A percentile compares a stretch with the other conserved stretches of the same genome.
Conservation (phyloP, 92 coral and sea anemone genomes). For the Porites divaricata region DNA sequence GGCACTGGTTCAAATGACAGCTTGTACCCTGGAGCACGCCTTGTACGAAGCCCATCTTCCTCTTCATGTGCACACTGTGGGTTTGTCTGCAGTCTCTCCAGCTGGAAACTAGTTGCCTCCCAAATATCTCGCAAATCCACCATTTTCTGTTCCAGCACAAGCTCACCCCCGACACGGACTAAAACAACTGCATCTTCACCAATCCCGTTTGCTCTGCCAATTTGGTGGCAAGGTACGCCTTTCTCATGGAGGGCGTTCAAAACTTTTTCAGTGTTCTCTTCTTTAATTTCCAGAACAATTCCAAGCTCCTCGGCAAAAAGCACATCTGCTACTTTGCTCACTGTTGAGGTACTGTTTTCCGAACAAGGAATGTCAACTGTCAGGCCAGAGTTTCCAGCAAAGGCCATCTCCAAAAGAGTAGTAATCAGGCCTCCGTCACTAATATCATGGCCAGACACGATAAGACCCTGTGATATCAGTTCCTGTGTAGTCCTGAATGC, state of each 20-base stretch:
- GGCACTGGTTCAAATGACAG: constrained; percentile 76
- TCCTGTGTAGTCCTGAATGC: constrained; percentile 86
- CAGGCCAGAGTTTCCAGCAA: constrained; percentile 95
- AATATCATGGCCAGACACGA: constrained; percentile 93
- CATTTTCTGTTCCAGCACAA: constrained; percentile 91
- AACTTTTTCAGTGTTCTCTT: constrained; percentile 71
- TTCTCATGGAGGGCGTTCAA: constrained; percentile 60
- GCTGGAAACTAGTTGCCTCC: constrained; percentile 98
- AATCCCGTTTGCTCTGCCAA: constrained; percentile 74
- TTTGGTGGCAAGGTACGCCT: constrained; percentile 68
- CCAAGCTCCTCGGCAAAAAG: constrained; percentile 97
- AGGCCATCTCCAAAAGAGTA: constrained; percentile 92
- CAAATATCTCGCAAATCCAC: constrained; percentile 89
- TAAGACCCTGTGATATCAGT: constrained; percentile 68
- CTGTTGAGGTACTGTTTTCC: constrained; percentile 37
- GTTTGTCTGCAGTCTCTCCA: constrained; percentile 89
- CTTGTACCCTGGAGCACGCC: constrained; percentile 82
- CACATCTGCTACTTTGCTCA: constrained; percentile 58
- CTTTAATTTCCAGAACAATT: constrained; percentile 81
- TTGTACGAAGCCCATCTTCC: constrained; percentile 73
- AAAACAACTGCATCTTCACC: constrained; percentile 79
- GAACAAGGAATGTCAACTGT: constrained; percentile 60
- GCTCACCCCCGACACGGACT: constrained; percentile 69
- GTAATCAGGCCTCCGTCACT: constrained; percentile 96
- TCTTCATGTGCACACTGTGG: constrained; percentile 92